phyloP scores from a whole-genome alignment of 2,888 invertebrate species.

The Apomyelois bistriatella region DNA sequence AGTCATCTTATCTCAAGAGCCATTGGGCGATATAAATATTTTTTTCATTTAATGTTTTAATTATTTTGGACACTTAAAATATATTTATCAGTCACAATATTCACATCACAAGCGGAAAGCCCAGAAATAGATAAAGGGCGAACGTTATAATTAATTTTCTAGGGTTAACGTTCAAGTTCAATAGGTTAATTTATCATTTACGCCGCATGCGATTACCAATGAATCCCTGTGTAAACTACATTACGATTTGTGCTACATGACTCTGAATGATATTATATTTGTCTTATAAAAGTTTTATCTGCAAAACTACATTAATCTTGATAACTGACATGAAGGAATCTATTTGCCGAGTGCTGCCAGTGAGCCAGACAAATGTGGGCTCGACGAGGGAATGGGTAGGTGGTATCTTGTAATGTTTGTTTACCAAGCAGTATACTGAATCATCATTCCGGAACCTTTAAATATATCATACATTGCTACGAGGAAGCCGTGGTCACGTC shows the following conservation, averaged over 20 bases:
- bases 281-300: neutral
- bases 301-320: conserved; percentile 2
- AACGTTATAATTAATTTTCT: neutral
- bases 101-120: too few species aligned
- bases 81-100: too few species aligned
- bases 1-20: too few species aligned
- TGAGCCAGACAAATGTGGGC: conserved; percentile 3
- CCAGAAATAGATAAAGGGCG: too few species aligned
- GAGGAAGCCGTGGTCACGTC: neutral
- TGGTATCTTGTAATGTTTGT: neutral
- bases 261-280: too few species aligned
- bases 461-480: neutral
- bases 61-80: too few species aligned
- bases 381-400: conserved; percentile 1
- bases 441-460: conserved; percentile 1
- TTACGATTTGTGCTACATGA: neutral
- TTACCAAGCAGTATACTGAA: neutral
- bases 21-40: too few species aligned
- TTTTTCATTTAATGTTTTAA: too few species aligned
- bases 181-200: neutral
- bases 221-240: neutral
- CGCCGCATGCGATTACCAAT: neutral
- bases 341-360: neutral
- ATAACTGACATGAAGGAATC: neutral
- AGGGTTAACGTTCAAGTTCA: neutral